Evolutionary conservation across 1,140 invertebrate genomes (phyloP), one percentile per base, ranked within the genome.

Genomic region (Xylocopa sonorina): DNA sequence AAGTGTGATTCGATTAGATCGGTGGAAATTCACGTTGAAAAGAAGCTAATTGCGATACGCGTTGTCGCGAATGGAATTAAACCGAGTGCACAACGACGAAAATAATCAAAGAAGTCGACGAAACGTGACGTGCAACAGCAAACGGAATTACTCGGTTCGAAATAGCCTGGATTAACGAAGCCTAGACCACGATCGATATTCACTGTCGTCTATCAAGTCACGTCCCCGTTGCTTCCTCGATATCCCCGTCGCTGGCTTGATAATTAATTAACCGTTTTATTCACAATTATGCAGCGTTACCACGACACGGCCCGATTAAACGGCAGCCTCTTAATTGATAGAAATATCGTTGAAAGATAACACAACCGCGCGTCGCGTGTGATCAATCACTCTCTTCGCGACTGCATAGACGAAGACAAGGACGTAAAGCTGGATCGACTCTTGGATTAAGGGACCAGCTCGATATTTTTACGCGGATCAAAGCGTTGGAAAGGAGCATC

Each of bases 141-240:
- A 24, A 18, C 0, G 27, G 38, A 34, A 67, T 76, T 68, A 66
- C n/a, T n/a, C n/a, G n/a, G n/a, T n/a, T n/a, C n/a, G n/a, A n/a
- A n/a, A n/a, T n/a, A n/a, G n/a, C n/a, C n/a, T n/a, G n/a, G n/a
- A n/a, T n/a, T n/a, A 43, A 53, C 48, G n/a, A 69, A 77, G 53
- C 29, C 7, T 46, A 43, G 60, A 34, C 38, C n/a, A 10, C 51
- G 74, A 50, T 77, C 66, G 74, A 77, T 77, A 77, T 77, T 57
- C 74, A 18, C 5, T 24, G 53, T 27, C 24, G 41, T 29, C 29
- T 55, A 58, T 69, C 51, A 58, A 7, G 51, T 38, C 27, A 16
- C 51, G 60, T 64, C 32, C 32, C 41, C 60, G 27, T 53, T 72
- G 41, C 34, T 32, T 66, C 48, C 34, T 75, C 38, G 72, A 64